A percentile compares a stretch with the other conserved stretches of the same genome.
Evolutionary conservation across 2,113 vertebrate genomes (phyloP).

Genomic region (Pardalotus punctatus): DNA sequence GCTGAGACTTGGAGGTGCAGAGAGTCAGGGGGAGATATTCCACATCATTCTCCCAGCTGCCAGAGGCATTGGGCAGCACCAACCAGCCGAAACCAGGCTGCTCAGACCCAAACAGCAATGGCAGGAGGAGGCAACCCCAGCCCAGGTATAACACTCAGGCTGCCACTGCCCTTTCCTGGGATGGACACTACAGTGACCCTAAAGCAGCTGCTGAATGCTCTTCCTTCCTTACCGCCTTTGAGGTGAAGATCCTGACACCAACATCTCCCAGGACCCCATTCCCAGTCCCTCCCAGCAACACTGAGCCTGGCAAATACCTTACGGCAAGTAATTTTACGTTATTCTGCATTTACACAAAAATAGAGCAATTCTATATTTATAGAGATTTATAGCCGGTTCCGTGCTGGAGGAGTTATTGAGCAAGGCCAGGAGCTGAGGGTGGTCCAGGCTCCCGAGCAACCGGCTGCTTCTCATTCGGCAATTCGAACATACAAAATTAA

Average conservation of each 20-base stretch:
- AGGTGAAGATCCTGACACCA: not conserved
- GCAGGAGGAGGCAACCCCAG: not conserved
- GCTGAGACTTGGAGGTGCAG: not conserved
- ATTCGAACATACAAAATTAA: slow-evolving; percentile 62
- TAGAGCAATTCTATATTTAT: slow-evolving; percentile 73
- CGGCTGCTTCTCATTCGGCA: slow-evolving; percentile 29
- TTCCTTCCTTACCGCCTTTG: not conserved
- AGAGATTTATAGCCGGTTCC: slow-evolving; percentile 72
- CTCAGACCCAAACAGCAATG: not conserved
- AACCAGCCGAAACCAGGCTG: not conserved
- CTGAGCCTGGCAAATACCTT: slow-evolving; percentile 50
- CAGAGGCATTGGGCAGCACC: not conserved
- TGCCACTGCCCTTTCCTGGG: not conserved
- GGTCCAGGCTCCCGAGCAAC: slow-evolving; percentile 14
- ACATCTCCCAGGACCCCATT: not conserved
- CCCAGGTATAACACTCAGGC: not conserved
- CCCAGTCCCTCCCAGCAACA: slow-evolving; percentile 10
- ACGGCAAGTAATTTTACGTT: slow-evolving; percentile 67
- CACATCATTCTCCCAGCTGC: not conserved
- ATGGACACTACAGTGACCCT: not conserved
- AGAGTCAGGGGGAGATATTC: not conserved
- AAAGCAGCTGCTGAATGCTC: not conserved
- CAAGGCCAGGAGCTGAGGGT: slow-evolving; percentile 45
- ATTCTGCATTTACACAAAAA: slow-evolving; percentile 77
- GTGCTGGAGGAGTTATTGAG: slow-evolving; percentile 53